Evolutionary conservation across 2,888 invertebrate species (phyloP).

Genomic region (Xylocampa areola): DNA sequence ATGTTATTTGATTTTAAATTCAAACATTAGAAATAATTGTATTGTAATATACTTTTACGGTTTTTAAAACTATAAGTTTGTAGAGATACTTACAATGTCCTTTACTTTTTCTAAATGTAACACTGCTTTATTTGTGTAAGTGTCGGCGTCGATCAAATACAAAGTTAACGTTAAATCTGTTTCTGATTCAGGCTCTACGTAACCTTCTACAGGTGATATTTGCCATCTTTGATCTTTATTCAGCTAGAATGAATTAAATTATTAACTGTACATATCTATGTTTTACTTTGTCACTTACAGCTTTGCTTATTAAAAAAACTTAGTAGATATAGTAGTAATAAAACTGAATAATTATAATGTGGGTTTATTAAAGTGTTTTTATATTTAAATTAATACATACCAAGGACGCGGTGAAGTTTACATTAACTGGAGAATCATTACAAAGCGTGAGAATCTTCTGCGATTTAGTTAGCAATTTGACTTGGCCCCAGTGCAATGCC

Average conservation of each 20-base stretch:
- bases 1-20: too few relatives aligned
- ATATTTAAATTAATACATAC: too few relatives aligned
- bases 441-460: constrained; percentile 88
- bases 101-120: constrained; percentile 83
- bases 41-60: too few relatives aligned
- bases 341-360: too few relatives aligned
- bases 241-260: constrained; percentile 65
- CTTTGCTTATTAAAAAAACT: too few relatives aligned
- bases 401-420: constrained; percentile 87
- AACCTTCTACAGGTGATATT: constrained; percentile 77
- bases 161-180: constrained; percentile 73
- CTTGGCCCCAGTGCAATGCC: constrained; percentile 91
- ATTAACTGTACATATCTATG: not conserved
- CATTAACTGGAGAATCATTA: constrained; percentile 93
- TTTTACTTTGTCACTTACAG: too few relatives aligned
- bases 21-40: too few relatives aligned
- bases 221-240: constrained; percentile 82
- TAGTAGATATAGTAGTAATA: too few relatives aligned
- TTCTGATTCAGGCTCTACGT: constrained; percentile 78
- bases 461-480: constrained; percentile 88
- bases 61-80: too few relatives aligned
- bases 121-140: constrained; percentile 82
- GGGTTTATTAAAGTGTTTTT: too few relatives aligned
- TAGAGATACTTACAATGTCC: constrained; percentile 78
- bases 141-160: constrained; percentile 80